Conservation (phyloP, 2,888 invertebrate species). For the Aphelenchoides bicaudatus region DNA sequence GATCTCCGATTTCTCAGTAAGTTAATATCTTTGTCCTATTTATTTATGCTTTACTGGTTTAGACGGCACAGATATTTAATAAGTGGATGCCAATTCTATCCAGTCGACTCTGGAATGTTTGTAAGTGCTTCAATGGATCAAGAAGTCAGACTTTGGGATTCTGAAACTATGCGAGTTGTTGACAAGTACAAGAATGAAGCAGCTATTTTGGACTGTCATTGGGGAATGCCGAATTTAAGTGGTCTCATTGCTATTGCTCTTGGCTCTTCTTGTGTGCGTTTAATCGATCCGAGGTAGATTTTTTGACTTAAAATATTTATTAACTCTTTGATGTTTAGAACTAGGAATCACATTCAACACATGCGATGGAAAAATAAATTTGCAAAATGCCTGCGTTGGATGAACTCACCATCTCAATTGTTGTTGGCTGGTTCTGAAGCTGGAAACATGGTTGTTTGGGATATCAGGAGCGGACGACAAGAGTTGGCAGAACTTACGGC, state of each 20-base stretch:
- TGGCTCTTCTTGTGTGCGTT: conserved; percentile 2
- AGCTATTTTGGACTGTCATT: conserved; percentile 7
- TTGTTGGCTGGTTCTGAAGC: conserved; percentile 8
- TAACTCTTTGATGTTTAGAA: neutral
- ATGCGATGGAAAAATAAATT: conserved; percentile 14
- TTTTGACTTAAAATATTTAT: neutral
- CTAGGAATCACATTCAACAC: conserved; percentile 17
- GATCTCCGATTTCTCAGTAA: conserved; percentile 2
- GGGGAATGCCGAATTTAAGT: conserved; percentile 16
- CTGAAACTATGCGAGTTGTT: conserved; percentile 12
- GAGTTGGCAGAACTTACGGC: conserved; percentile 4
- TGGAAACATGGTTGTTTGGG: conserved; percentile 13
- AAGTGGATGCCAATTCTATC: conserved; percentile 29
- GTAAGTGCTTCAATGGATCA: conserved; percentile 28
- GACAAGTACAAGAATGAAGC: conserved; percentile 9
- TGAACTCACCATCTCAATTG: conserved; percentile 1
- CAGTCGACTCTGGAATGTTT: conserved; percentile 31
- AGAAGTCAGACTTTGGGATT: conserved; percentile 16
- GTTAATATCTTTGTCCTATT: neutral
- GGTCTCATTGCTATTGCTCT: conserved; percentile 15
- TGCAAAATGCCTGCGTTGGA: conserved; percentile 2
- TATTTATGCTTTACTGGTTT: neutral
- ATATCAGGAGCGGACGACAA: conserved; percentile 2
- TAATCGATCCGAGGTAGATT: conserved; percentile 18
- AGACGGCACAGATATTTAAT: conserved; percentile 24